A percentile compares a stretch with the other conserved stretches of the same genome.
Conservation (phyloP, 2,113 vertebrate genomes). For the Syrmaticus mikado region DNA sequence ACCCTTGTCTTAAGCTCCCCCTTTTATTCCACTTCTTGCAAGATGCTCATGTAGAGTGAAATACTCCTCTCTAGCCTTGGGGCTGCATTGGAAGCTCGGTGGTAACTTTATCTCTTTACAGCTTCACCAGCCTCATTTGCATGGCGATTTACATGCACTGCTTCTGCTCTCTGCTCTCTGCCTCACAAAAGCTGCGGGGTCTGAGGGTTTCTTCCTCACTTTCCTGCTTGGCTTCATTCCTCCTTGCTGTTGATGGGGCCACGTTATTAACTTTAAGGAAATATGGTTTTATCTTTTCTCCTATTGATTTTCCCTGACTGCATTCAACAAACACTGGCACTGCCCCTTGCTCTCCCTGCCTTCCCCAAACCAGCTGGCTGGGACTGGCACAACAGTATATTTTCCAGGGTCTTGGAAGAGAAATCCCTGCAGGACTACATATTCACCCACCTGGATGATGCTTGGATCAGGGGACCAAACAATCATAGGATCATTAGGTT, state of each 20-base stretch:
- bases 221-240: neutral
- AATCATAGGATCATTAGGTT: no score
- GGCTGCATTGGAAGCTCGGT: neutral
- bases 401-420: neutral
- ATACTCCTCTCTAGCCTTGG: conserved; percentile 17
- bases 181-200: neutral
- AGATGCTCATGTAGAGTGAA: neutral
- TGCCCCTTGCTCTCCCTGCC: neutral
- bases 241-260: neutral
- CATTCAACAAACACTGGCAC: neutral
- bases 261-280: neutral
- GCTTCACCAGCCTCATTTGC: conserved; percentile 39
- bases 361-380: neutral
- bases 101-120: conserved; percentile 9
- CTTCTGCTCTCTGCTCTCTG: neutral
- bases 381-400: neutral
- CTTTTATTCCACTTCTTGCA: neutral
- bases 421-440: neutral
- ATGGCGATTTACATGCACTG: neutral
- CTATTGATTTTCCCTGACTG: neutral
- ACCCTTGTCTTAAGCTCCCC: conserved; percentile 33
- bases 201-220: neutral
- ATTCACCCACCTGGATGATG: rapidly evolving
- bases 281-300: neutral
- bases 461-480: neutral